Base-by-base conservation (phyloP, 2,113 vertebrate species). In the Barbus barbus region DNA sequence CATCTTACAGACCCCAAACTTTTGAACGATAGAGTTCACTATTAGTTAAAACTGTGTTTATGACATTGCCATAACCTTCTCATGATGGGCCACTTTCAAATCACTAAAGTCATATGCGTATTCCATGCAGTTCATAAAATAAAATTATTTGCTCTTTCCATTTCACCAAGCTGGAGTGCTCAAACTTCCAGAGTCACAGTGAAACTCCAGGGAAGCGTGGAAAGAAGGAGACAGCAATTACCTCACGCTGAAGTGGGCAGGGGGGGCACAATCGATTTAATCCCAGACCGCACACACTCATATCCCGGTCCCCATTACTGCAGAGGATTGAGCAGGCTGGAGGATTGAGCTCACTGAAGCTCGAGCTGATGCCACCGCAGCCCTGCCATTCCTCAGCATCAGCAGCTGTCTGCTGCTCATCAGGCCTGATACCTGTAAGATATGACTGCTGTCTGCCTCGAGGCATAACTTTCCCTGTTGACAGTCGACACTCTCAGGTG, bases 171-270 rank as follows among this genome's bases (percentile, higher is more conserved):
- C 48, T 51, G 48, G 48, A 51, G 48, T 51, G 48, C 4, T 51
- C 48, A 51, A 18, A 51, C 48, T 51, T 51, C 31, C 69, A 65
- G 46, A 81, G 36, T 63, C 69, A 67, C 48, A 75, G 63, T 71
- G 22, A 44, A 83, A 78, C 41, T 41, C n/a, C 65, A 48, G 33
- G 26, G 31, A 26, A 78, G 56, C 44, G 33, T 28, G 53, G 31
- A 44, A 16, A 67, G 58, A 26, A 65, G 46, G 75, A 80, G 58
- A 81, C 82, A 58, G 67, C 76, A 48, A 80, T 87, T 84, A 81
- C 41, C 71, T 77, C 76, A 80, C 48, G 61, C 84, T 83, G 77
- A 85, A 87, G 56, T 81, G 81, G 46, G 46, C 76, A 24, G 79
- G 46, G 33, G 46, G 33, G 28, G 28, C 28, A 71, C 41, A 75